Evolutionary conservation across 2,888 invertebrate genomes (phyloP), one percentile per base, ranked within the genome.

Genomic region (Aphodius sticticus): DNA sequence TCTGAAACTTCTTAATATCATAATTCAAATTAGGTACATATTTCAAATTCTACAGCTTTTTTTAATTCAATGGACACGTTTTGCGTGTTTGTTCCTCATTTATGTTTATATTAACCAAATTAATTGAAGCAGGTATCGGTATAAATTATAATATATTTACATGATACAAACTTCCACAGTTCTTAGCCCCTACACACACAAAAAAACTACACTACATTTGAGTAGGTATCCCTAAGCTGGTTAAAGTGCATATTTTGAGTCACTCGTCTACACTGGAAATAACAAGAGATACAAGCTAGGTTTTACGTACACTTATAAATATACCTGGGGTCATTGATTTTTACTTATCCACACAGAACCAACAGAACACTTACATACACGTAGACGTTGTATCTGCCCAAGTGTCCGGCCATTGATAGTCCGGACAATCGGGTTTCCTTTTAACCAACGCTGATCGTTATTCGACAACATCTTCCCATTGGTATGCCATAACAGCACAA

Each of bases 401-500:
- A 81, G 77, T 81, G 81, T 80, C 81, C 81, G 26, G 26, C 26
- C 76, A 16, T 16, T 35, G 16, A 78, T 69, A 53, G 53, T 53
- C 12, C 12, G 53, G 7, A 53, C 53, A 53, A 53, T 53, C 12
- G 53, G 53, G 7, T 53, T 53, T 53, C 53, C 53, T 53, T 53
- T 53, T 53, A 53, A 53, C 7, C 53, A 53, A 53, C 53, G 12
- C 79, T 81, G 80, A 81, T 82, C 82, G 82, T 78, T 82, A 82
- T 82, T 81, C 82, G 81, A 77, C 79, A 81, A 79, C 81, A 78
- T 82, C 82, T 82, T 82, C 82, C 82, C 81, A 81, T 81, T 79
- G 80, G 81, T 81, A 81, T 82, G 81, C 78, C 79, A 53, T 53
- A 53, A 53, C 53, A 7, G 53, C 53, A 7, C 53, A 53, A 53